Base-by-base conservation (phyloP, 2,797 vertebrate species). In the Pipistrellus kuhlii region DNA sequence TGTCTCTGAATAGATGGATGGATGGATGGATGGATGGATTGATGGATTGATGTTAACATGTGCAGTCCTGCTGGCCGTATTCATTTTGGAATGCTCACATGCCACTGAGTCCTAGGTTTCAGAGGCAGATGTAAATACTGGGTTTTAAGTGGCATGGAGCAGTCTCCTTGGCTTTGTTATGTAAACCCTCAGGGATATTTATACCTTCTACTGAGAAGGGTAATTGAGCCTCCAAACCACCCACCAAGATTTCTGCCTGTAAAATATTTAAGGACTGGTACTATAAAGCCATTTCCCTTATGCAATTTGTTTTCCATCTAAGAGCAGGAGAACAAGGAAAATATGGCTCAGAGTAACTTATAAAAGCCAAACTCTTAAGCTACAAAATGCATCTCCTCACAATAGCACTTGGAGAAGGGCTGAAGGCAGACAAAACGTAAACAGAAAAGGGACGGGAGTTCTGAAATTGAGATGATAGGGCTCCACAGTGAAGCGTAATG, bases 221-320 rank as follows among this genome's bases (percentile, higher is more conserved):
- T 95, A 97, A 97, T 76, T 93, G 93, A 97, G 92, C 93, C 88
- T 98, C 89, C 78, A 96, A 97, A 95, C 95, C 97, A 97, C 96
- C 94, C 95, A 96, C 87, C 91, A 97, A 94, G 91, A 95, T 88
- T 90, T 77, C 92, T 91, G 88, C 80, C 97, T 95, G 90, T 97
- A 96, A 97, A 98, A 96, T 6, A 88, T 89, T 97, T 97, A 96
- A 97, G 83, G 11, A 82, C 90, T 97, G 81, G 46, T 95, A 64
- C 64, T 81, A 83, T 94, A 90, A 96, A 97, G 94, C 93, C 48
- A 66, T 94, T 92, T 96, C 69, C 46, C 76, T 64, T 75, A 64
- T 11, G 82, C 81, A 91, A 0, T 21, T 11, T 72, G 82, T 86
- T 97, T 93, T 91, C 76, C 48, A 66, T 77, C 38, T 81, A 69